Evolutionary conservation across 2,113 vertebrate genomes (phyloP).

Genomic region (Stegostoma tigrinum): DNA sequence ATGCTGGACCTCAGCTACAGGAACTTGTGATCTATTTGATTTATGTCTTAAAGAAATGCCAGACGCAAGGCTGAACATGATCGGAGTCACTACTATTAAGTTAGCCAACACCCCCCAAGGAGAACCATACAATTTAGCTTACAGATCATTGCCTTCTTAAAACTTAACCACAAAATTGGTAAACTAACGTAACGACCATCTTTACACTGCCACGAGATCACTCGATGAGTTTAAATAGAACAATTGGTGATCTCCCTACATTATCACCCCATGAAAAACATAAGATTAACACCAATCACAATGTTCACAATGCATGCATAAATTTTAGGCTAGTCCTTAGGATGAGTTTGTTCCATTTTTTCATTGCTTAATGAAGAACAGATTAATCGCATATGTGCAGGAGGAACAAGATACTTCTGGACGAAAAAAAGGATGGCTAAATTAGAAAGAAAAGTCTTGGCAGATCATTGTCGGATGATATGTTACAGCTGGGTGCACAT

Average conservation of each 20-base stretch:
- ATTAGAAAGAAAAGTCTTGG: conserved; percentile 19
- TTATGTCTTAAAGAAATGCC: background rate
- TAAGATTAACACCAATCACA: background rate
- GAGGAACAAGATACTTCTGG: conserved; percentile 29
- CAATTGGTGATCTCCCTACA: background rate
- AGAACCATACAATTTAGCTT: background rate
- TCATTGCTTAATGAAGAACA: conserved; percentile 3
- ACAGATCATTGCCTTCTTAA: background rate
- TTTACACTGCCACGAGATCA: background rate
- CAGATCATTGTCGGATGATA: background rate
- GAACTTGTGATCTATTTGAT: background rate
- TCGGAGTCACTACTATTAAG: background rate
- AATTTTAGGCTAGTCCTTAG: background rate
- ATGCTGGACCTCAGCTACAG: background rate
- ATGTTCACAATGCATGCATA: background rate
- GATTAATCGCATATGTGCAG: conserved; percentile 26
- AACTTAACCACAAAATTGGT: background rate
- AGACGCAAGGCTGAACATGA: background rate
- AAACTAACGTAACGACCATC: background rate
- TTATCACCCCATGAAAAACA: background rate
- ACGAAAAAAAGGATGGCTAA: background rate
- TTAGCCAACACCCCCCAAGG: background rate
- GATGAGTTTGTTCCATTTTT: conserved; percentile 5
- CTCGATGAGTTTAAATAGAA: background rate
- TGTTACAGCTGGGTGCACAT: conserved; percentile 6